A percentile compares a stretch with the other conserved stretches of the same genome.
Evolutionary conservation across 2,113 vertebrate genomes (phyloP).

Genomic region (Heliornis fulica): DNA sequence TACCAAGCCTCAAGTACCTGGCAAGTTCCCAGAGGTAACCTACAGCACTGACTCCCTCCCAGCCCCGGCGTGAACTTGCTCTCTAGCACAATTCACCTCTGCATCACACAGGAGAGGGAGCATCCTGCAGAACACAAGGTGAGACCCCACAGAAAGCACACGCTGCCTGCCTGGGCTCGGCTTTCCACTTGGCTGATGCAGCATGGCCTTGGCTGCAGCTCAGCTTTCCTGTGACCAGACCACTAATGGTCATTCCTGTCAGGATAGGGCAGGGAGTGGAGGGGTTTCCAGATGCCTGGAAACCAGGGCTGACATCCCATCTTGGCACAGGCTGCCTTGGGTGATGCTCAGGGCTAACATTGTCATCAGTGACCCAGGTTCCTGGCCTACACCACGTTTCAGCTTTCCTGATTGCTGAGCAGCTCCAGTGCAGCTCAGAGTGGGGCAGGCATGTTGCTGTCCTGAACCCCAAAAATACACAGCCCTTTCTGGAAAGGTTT

Average conservation of each 20-base stretch:
- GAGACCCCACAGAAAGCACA: background rate
- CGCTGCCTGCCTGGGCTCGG: accelerated
- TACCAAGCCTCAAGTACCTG: background rate
- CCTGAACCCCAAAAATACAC: background rate
- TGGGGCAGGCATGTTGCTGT: background rate
- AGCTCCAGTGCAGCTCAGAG: background rate
- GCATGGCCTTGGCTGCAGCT: background rate
- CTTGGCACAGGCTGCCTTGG: background rate
- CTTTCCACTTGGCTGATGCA: background rate
- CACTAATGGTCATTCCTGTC: background rate
- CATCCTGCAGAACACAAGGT: background rate
- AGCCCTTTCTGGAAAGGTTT: background rate
- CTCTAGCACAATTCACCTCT: background rate
- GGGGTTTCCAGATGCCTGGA: background rate
- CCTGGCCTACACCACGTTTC: accelerated
- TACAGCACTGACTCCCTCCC: background rate
- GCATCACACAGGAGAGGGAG: background rate
- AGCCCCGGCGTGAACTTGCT: background rate
- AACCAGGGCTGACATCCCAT: background rate
- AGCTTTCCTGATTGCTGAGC: accelerated
- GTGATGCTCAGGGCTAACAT: background rate
- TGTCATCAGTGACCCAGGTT: accelerated
- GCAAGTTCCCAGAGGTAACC: background rate
- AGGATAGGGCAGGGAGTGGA: background rate
- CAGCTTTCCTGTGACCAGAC: accelerated